Percentiles rank a stretch among this genome's conserved stretches.
Conservation (phyloP, 2,797 vertebrate species). For the Cheirogaleus major region DNA sequence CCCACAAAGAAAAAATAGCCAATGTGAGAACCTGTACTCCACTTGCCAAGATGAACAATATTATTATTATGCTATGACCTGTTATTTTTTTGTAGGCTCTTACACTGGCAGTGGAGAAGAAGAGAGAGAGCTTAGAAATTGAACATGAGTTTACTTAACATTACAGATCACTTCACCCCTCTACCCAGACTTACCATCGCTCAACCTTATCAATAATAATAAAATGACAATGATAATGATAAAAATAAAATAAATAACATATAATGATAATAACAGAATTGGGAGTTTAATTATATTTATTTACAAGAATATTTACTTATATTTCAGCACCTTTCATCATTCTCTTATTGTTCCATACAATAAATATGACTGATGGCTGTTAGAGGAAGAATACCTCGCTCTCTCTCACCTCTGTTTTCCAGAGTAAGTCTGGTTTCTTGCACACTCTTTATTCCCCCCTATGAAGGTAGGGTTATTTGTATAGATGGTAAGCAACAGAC, state of each 20-base stretch:
- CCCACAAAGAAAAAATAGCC: neutral
- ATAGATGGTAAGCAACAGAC: neutral
- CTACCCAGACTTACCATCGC: neutral
- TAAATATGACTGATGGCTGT: neutral
- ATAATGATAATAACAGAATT: neutral
- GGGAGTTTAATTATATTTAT: neutral
- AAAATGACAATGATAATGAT: neutral
- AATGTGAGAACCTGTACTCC: neutral
- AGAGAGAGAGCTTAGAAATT: neutral
- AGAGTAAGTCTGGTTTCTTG: neutral
- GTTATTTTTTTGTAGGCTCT: neutral
- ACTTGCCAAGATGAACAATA: neutral
- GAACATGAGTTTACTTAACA: neutral
- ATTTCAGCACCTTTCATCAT: neutral
- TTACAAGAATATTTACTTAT: too few species aligned
- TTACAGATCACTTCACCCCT: neutral
- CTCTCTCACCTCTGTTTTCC: neutral
- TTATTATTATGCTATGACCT: neutral
- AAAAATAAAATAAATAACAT: neutral
- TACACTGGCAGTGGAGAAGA: neutral
- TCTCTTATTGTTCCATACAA: neutral
- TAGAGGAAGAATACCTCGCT: neutral
- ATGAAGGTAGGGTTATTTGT: neutral
- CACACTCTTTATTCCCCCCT: neutral
- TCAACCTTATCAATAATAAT: neutral